Base-by-base conservation (phyloP, 2,888 invertebrate species). In the Cactoblastis cactorum region DNA sequence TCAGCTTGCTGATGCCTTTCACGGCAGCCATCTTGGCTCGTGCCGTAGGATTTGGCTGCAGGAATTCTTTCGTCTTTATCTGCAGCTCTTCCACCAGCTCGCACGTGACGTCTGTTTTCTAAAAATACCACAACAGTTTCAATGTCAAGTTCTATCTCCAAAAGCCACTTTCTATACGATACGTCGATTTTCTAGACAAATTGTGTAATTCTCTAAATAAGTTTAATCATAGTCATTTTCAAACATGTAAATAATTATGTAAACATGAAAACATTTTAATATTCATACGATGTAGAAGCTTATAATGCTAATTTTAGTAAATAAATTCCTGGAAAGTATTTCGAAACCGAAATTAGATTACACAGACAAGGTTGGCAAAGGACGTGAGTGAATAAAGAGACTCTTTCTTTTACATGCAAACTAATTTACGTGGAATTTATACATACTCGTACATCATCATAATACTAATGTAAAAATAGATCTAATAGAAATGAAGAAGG, bases 91-190 rank as follows among this genome's bases (percentile, higher is more conserved):
- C 98, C 33, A 99, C 98, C 72, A 99, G 89, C 83, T 98, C 98
- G 71, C 95, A 96, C 58, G 98, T 98, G 52, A 98, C 96, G 86
- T 99, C 99, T 64, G 98, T 98, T 95, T 98, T 98, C 98, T 98
- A 84, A 47, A 49, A 47, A 54, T 14, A 49, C n/a, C n/a, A n/a
- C n/a, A n/a, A n/a, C n/a, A n/a, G n/a, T n/a, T n/a, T n/a, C n/a
- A n/a, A n/a, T n/a, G n/a, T n/a, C n/a, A n/a, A 14, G 34, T 39
- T 39, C 45, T 17, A 33, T 15, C 3, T 28, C 28, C 28, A 28
- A 6, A 3, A 22, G 22, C 22, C 22, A n/a, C n/a, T n/a, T n/a
- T n/a, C n/a, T n/a, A n/a, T n/a, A n/a, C n/a, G n/a, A n/a, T n/a
- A n/a, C n/a, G n/a, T n/a, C n/a, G n/a, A n/a, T n/a, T n/a, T n/a